Base-by-base conservation (phyloP, 2,113 vertebrate species). In the Chionis minor region DNA sequence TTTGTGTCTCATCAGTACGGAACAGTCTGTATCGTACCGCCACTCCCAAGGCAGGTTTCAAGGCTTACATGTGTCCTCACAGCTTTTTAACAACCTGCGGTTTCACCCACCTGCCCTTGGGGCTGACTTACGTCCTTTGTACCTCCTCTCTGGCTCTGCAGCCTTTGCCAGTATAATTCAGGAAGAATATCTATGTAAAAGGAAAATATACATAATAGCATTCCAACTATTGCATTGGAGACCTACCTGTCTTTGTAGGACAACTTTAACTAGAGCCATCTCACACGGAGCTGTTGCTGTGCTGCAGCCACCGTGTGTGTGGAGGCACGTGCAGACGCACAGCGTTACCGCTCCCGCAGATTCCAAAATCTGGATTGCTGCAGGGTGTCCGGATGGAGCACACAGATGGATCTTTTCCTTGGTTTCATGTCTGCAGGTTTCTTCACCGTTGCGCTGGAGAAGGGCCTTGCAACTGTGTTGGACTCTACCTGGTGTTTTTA, bases 281-380 rank as follows among this genome's bases (percentile, higher is more conserved):
- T 92, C 30, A 7, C 8, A 0, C 11, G 5, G 54, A 5, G 20
- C 54, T 59, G 66, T 73, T 28, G 9, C 71, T 42, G n/a, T 4
- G 2, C 54, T 20, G 23, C 65, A 74, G 74, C 65, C 30, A 38
- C 49, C 0, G 0, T 23, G 62, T 30, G 51, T 51, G 54, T 59
- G 30, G 70, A 65, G 65, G 54, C 58, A 26, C 3, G 1, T 56
- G 69, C 55, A 81, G 89, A 6, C 56, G 21, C 73, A 24, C 8
- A 9, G 55, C 30, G 2, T 40, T 18, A 1, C 21, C 1, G 3
- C 33, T 65, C 45, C 90, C 44, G 0, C 65, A 12, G 10, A 20
- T 19, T 71, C 38, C 59, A 56, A 2, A 67, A n/a, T 8, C 72
- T 74, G 32, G 12, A 2, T 6, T 22, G 52, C 71, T 86, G 35